These are phyloP conservation scores for Dichetophora obliterata DNA, from an alignment of 2,888 invertebrate species.

Conservation along the genomic window DNA sequence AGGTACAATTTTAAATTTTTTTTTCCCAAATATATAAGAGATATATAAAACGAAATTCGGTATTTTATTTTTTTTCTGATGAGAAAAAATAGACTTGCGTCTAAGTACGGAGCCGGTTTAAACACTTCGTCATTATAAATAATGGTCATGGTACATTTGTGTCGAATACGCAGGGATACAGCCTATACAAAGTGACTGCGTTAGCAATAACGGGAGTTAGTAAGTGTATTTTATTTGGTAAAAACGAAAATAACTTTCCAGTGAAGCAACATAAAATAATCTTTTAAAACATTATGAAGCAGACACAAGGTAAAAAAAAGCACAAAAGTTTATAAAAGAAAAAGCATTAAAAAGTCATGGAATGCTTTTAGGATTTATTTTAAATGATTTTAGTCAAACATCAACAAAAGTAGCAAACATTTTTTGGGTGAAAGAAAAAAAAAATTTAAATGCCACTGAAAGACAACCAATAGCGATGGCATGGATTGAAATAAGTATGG, in stretches of 20 bases:
- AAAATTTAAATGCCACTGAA: not conserved
- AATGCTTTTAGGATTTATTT: constrained; percentile 15
- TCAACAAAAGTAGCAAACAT: not conserved
- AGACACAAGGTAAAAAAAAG: not conserved
- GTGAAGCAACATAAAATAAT: not conserved
- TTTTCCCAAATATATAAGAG: no score
- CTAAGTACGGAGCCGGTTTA: no score
- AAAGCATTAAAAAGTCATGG: not conserved
- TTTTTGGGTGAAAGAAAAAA: not conserved
- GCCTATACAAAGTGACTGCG: no score
- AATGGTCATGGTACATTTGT: no score
- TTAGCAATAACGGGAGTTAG: not conserved
- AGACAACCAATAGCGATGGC: not conserved
- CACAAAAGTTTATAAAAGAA: not conserved
- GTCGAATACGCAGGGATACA: no score
- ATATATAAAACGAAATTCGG: no score
- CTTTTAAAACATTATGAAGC: not conserved
- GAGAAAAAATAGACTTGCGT: no score
- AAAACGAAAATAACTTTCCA: not conserved
- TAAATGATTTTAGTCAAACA: not conserved
- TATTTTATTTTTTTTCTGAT: no score
- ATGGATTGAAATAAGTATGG: no score
- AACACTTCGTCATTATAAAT: no score
- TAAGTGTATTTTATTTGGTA: not conserved
- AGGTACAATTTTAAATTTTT: no score